Base-by-base conservation (phyloP, 2,888 invertebrate genomes). In the Ferdinandea cuprea region DNA sequence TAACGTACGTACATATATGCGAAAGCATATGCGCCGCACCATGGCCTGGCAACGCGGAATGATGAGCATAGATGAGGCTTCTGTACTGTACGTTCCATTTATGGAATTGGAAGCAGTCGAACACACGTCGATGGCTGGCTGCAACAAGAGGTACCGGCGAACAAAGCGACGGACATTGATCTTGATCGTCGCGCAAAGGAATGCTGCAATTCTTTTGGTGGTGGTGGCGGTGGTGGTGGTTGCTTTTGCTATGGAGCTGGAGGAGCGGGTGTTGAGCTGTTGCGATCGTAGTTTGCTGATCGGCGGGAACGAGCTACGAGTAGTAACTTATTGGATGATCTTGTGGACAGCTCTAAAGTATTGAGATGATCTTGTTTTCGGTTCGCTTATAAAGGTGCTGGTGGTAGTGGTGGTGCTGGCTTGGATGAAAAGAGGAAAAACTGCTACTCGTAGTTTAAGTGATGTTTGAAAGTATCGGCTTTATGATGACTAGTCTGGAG, bases 71-170 rank as follows among this genome's bases (percentile, higher is more conserved):
- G 80, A 77, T 63, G 83, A 78, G 58, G 83, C 83, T 83, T 78
- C 83, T 83, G 83, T 78, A 80, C 83, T 83, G 83, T 78, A 80
- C 78, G 83, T 50, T 83, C 83, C 83, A 78, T 83, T 83, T 83
- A 78, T 83, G 78, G 83, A 83, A 68, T 78, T 83, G 83, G 83
- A 83, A 83, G 83, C 78, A 66, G 72, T 78, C 72, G 78, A 77
- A 83, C 65, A 76, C 68, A 81, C 68, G 56, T 81, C 77, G 81
- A 83, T 72, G n/a, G n/a, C n/a, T n/a, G n/a, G 72, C 59, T 56
- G 50, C 44, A 65, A 63, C 69, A 58, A 44, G 48, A 63, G 17
- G 35, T 50, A 61, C 42, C 63, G 17, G 32, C 66, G 66, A 78
- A 78, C 77, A 83, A 83, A 83, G 72, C 83, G 72, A 72, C 78